A percentile compares a stretch with the other conserved stretches of the same genome.
Conservation (phyloP, 2,113 vertebrate species). For the Chascanopsetta lugubris region DNA sequence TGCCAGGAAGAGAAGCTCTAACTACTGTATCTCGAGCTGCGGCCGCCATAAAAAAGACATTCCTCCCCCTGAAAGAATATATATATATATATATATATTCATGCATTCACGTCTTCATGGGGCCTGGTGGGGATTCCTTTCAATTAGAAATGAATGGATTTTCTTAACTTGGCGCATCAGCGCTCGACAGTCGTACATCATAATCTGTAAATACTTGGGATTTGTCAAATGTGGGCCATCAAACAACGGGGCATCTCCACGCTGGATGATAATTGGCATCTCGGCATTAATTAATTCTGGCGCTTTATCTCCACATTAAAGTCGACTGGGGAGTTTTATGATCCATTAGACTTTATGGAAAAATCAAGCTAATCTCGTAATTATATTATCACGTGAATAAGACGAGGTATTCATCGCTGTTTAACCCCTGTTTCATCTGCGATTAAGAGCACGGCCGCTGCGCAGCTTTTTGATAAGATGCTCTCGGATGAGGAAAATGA, state of each 20-base stretch:
- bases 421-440: constrained; percentile 48
- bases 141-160: constrained; percentile 26
- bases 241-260: constrained; percentile 36
- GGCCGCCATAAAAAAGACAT: constrained; percentile 26
- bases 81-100: too few relatives aligned
- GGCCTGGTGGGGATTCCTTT: constrained; percentile 6
- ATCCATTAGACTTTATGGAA: constrained; percentile 47
- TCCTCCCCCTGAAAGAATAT: too few relatives aligned
- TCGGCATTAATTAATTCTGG: constrained; percentile 56
- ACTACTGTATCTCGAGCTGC: constrained; percentile 16
- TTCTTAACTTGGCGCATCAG: neutral
- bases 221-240: constrained; percentile 49
- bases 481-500: constrained; percentile 43
- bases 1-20: constrained; percentile 34
- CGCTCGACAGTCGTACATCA: constrained; percentile 6
- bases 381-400: constrained; percentile 56
- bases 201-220: constrained; percentile 54
- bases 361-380: constrained; percentile 62
- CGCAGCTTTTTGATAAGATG: constrained; percentile 45
- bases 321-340: constrained; percentile 21
- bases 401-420: constrained; percentile 42
- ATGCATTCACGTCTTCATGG: constrained; percentile 1
- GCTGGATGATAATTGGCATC: constrained; percentile 48
- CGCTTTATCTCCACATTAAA: constrained; percentile 57
- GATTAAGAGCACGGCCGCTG: constrained; percentile 47